Evolutionary conservation across 2,888 invertebrate genomes (phyloP).

Genomic region (Mycalesis mineus): DNA sequence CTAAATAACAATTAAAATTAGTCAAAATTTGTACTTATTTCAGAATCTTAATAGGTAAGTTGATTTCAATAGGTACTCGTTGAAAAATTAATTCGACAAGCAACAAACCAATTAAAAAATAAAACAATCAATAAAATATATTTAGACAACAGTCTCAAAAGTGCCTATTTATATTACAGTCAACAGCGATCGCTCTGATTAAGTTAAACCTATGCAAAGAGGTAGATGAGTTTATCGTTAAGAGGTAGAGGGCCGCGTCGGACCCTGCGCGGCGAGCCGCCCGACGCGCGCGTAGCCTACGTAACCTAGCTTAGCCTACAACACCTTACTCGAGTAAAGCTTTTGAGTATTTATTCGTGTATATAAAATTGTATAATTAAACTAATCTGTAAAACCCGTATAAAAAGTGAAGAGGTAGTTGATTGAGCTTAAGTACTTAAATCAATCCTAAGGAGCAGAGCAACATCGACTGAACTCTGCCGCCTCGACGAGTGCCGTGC

Average conservation of each 20-base stretch:
- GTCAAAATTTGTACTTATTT: slow-evolving; percentile 77
- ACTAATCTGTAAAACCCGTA: slow-evolving; percentile 79
- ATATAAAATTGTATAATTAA: slow-evolving; percentile 78
- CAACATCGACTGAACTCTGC: slow-evolving; percentile 47
- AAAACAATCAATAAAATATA: slow-evolving; percentile 75
- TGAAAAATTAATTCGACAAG: slow-evolving; percentile 52
- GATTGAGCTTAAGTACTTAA: slow-evolving; percentile 77
- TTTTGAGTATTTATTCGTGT: slow-evolving; percentile 77
- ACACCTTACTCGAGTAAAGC: slow-evolving; percentile 77
- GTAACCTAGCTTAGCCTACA: slow-evolving; percentile 52
- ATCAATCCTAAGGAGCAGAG: slow-evolving; percentile 66
- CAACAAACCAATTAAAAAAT: slow-evolving; percentile 54
- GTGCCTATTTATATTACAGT: slow-evolving; percentile 60
- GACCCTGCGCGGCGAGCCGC: slow-evolving; percentile 71
- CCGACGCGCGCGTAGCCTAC: slow-evolving; percentile 60
- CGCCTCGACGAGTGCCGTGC: slow-evolving; percentile 36
- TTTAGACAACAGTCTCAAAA: slow-evolving; percentile 71
- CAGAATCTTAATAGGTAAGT: slow-evolving; percentile 66
- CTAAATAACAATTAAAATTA: slow-evolving; percentile 74
- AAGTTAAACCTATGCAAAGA: slow-evolving; percentile 73
- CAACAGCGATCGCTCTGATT: slow-evolving; percentile 63
- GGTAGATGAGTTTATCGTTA: slow-evolving; percentile 72
- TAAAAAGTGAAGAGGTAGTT: slow-evolving; percentile 78
- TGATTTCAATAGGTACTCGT: slow-evolving; percentile 43
- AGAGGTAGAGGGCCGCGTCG: slow-evolving; percentile 60